Percentiles rank a stretch among this genome's conserved stretches.
Conservation (phyloP, 2,113 vertebrate species). For the Varanus salvator region DNA sequence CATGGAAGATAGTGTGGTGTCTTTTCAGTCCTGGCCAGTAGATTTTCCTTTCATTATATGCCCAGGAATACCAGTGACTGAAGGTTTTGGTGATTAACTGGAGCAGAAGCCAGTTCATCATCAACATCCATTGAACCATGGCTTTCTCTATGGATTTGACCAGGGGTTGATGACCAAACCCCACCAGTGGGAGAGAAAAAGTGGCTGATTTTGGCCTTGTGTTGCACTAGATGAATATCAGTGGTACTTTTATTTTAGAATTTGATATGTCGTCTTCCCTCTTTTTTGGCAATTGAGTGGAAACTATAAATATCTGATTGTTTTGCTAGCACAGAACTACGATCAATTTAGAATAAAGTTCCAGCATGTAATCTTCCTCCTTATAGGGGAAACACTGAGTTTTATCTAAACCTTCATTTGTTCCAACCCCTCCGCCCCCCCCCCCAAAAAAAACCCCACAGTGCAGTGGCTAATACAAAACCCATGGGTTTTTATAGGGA, state of each 20-base stretch:
- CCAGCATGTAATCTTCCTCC: constrained; percentile 48
- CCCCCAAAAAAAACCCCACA: constrained; percentile 62
- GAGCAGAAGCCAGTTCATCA: neutral
- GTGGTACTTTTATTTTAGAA: constrained; percentile 50
- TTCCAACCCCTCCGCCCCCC: neutral
- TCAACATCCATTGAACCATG: too few species aligned
- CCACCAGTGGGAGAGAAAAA: neutral
- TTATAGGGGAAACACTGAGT: constrained; percentile 67
- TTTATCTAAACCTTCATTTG: constrained; percentile 64
- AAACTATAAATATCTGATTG: constrained; percentile 33
- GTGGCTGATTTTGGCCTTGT: neutral
- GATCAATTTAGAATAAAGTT: constrained; percentile 51
- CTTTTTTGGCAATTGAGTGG: constrained; percentile 8
- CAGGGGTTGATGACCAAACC: constrained; percentile 12
- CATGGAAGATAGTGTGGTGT: neutral
- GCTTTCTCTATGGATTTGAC: neutral
- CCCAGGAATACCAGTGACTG: too few species aligned
- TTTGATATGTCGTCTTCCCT: constrained; percentile 24
- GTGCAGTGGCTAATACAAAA: constrained; percentile 59
- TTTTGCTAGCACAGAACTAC: constrained; percentile 51
- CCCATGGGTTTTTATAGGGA: constrained; percentile 59
- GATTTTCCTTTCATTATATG: constrained; percentile 19
- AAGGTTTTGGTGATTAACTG: neutral
- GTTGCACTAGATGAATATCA: constrained; percentile 20
- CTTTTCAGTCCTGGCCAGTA: neutral